Evolutionary conservation across 2,888 invertebrate species (phyloP).

Genomic region (Octonoba sinensis): DNA sequence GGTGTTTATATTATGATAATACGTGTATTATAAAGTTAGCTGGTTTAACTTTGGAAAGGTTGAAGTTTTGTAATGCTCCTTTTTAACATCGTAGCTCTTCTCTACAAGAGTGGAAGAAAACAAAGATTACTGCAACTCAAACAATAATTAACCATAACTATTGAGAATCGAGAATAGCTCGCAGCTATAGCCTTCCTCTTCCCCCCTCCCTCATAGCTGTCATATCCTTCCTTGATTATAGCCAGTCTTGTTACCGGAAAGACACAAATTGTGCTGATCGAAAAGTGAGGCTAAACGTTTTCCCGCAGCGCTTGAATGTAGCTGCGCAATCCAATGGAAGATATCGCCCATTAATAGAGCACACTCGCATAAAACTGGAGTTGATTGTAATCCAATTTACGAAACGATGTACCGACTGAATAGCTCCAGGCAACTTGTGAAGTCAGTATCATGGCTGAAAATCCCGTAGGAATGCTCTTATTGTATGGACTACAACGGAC

Average conservation of each 20-base stretch:
- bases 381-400: slow-evolving; percentile 64
- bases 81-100: slow-evolving; percentile 24
- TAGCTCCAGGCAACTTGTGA: slow-evolving; percentile 51
- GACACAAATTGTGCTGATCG: slow-evolving; percentile 60
- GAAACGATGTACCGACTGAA: slow-evolving; percentile 42
- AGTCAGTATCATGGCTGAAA: slow-evolving; percentile 47
- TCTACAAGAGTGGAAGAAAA: slow-evolving; percentile 18
- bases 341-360: slow-evolving; percentile 63
- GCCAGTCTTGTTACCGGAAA: slow-evolving; percentile 45
- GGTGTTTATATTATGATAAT: no score
- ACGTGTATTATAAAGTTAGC: no score
- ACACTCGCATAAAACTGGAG: slow-evolving; percentile 63
- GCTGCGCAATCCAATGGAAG: slow-evolving; percentile 35
- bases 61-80: not conserved
- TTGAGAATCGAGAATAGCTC: slow-evolving; percentile 45
- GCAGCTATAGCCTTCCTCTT: slow-evolving; percentile 8
- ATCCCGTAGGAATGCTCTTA: slow-evolving; percentile 29
- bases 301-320: slow-evolving; percentile 49
- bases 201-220: slow-evolving; percentile 25
- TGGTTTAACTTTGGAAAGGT: no score
- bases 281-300: slow-evolving; percentile 58
- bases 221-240: slow-evolving; percentile 59
- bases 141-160: slow-evolving; percentile 58
- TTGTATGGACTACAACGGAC: slow-evolving; percentile 32
- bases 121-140: slow-evolving; percentile 55